A percentile compares a stretch with the other conserved stretches of the same genome.
Evolutionary conservation across 2,888 invertebrate genomes (phyloP).

Genomic region (Lasiommata megera): DNA sequence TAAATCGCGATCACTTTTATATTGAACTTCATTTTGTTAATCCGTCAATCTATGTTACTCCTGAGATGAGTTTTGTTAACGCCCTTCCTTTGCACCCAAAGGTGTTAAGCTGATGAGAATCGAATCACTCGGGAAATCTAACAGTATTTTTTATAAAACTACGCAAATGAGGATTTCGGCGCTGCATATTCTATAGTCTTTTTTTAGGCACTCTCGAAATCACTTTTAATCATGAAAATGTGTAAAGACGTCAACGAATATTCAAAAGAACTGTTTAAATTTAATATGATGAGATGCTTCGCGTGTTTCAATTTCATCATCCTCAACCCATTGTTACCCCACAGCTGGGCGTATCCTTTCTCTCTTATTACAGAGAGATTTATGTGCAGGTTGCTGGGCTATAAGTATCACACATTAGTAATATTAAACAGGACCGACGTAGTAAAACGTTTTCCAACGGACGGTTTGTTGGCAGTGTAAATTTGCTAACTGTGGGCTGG

Average conservation of each 20-base stretch:
- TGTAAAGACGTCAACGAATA: conserved; percentile 21
- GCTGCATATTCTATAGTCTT: conserved; percentile 19
- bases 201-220: conserved; percentile 30
- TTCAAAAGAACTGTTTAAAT: no score
- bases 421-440: no score
- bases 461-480: no score
- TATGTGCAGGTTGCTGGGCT: no score
- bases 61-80: conserved; percentile 1
- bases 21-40: background rate
- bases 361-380: no score
- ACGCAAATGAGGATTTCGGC: conserved; percentile 28
- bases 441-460: no score
- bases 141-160: conserved; percentile 25
- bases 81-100: conserved; percentile 5
- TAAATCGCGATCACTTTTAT: background rate
- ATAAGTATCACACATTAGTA: no score
- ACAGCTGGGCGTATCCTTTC: no score
- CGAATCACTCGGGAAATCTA: conserved; percentile 39
- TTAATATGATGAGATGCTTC: no score
- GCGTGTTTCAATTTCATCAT: no score
- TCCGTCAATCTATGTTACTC: background rate
- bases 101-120: conserved; percentile 31
- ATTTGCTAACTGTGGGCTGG: no score
- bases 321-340: no score
- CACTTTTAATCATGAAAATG: conserved; percentile 31